A percentile compares a stretch with the other conserved stretches of the same genome.
Conservation (phyloP, 1,140 invertebrate genomes). For the Elysia chlorotica region DNA sequence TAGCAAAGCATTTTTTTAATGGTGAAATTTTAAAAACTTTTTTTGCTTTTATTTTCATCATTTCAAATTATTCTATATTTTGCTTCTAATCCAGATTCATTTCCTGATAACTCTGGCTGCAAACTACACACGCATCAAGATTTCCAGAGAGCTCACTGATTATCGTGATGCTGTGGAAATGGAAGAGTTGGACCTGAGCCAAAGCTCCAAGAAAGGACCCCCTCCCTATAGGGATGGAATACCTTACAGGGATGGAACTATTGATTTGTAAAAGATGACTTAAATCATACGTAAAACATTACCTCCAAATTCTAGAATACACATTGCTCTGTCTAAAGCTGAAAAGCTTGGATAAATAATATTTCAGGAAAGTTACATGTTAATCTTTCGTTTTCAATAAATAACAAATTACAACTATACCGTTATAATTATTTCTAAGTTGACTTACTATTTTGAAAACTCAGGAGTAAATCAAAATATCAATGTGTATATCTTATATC, state of each 20-base stretch:
- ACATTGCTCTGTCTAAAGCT: not conserved
- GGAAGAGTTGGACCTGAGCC: constrained; percentile 47
- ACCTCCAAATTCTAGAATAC: not conserved
- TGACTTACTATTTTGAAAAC: no score
- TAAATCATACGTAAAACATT: not conserved
- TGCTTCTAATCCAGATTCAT: constrained; percentile 73
- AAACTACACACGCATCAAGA: constrained; percentile 91
- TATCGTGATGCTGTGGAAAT: constrained; percentile 56
- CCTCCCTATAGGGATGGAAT: constrained; percentile 18
- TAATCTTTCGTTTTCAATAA: not conserved
- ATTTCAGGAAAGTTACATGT: not conserved
- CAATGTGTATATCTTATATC: no score
- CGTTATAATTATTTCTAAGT: not conserved
- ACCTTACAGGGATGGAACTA: not conserved
- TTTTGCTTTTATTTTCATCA: not conserved
- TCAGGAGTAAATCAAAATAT: no score
- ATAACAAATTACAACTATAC: not conserved
- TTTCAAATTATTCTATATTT: not conserved
- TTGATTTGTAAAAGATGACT: not conserved
- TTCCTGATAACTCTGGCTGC: constrained; percentile 94
- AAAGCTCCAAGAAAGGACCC: constrained; percentile 12
- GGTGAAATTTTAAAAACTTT: not conserved
- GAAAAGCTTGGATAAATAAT: not conserved
- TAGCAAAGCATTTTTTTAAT: not conserved
- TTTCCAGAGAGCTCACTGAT: constrained; percentile 57